Percentiles rank a stretch among this genome's conserved stretches.
phyloP scores from a whole-genome alignment of 2,797 vertebrate genomes.

The Craterocephalus amniculus region DNA sequence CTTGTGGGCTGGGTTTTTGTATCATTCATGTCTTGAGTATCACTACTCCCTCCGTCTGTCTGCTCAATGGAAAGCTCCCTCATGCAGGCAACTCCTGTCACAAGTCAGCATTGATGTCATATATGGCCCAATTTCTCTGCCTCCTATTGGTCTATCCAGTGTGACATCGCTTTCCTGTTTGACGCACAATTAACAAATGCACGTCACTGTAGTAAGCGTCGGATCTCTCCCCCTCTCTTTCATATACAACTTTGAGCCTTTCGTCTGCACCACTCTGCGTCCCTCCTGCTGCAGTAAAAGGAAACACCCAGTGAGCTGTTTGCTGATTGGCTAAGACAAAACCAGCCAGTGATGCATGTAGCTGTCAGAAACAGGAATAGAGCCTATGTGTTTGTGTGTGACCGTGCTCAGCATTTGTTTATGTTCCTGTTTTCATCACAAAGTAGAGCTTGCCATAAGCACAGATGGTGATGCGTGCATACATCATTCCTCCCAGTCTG shows the following conservation, averaged over 20 bases:
- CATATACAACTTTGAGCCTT: constrained; percentile 28
- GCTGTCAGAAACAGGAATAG: constrained; percentile 60
- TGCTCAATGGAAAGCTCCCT: constrained; percentile 74
- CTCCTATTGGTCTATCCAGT: constrained; percentile 64
- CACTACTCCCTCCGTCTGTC: constrained; percentile 69
- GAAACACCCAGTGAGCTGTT: constrained; percentile 60
- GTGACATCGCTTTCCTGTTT: constrained; percentile 68
- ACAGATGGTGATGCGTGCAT: constrained; percentile 22
- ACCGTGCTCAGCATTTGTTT: constrained; percentile 19
- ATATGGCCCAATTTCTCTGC: constrained; percentile 76
- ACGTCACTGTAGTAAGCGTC: constrained; percentile 71
- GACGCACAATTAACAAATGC: constrained; percentile 72
- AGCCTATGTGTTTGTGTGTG: constrained; percentile 25
- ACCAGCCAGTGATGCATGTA: constrained; percentile 58
- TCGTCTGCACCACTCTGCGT: constrained; percentile 43
- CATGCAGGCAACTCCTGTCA: constrained; percentile 71
- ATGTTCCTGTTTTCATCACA: constrained; percentile 18
- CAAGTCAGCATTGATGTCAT: constrained; percentile 78
- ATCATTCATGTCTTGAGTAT: constrained; percentile 49
- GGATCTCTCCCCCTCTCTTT: constrained; percentile 45
- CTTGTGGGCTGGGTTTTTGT: constrained; percentile 37
- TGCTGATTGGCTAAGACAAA: constrained; percentile 67
- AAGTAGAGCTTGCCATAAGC: constrained; percentile 9
- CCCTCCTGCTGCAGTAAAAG: constrained; percentile 60
- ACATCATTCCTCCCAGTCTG: constrained; percentile 10